Percentiles rank a stretch among this genome's conserved stretches.
phyloP scores from a whole-genome alignment of 2,797 vertebrate genomes.

The Rhinogobio ventralis region DNA sequence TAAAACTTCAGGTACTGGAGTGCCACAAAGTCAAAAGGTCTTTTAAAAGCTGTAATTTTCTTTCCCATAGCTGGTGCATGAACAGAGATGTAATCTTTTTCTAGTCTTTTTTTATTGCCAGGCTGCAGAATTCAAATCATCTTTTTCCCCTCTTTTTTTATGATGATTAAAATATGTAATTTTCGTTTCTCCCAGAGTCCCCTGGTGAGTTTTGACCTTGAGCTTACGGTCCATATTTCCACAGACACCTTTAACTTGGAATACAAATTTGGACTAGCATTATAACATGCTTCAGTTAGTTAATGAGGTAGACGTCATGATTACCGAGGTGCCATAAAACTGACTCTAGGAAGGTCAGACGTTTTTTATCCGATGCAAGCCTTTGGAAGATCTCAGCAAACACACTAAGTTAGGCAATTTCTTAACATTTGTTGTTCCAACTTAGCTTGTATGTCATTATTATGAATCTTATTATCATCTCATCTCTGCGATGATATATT shows the following conservation, averaged over 20 bases:
- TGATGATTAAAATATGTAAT: slow-evolving; percentile 43
- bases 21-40: slow-evolving; percentile 19
- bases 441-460: slow-evolving; percentile 39
- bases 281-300: slow-evolving; percentile 50
- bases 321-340: slow-evolving; percentile 33
- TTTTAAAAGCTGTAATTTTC: slow-evolving; percentile 29
- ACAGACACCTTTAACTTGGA: slow-evolving; percentile 33
- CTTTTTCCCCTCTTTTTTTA: slow-evolving; percentile 18
- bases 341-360: slow-evolving; percentile 15
- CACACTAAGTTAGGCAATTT: background rate
- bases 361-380: background rate
- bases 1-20: slow-evolving; percentile 10
- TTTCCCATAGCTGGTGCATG: background rate
- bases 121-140: slow-evolving; percentile 14
- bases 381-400: slow-evolving; percentile 5
- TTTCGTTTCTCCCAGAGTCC: slow-evolving; percentile 27
- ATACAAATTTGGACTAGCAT: slow-evolving; percentile 24
- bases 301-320: slow-evolving; percentile 33
- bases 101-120: slow-evolving; percentile 44
- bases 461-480: slow-evolving; percentile 46
- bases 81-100: slow-evolving; percentile 26
- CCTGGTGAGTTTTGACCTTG: slow-evolving; percentile 51
- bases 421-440: slow-evolving; percentile 10
- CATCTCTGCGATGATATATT: slow-evolving; percentile 31
- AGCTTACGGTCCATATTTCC: slow-evolving; percentile 21